A percentile compares a stretch with the other conserved stretches of the same genome.
Evolutionary conservation across 2,888 invertebrate species (phyloP).

Genomic region (Megalurothrips usitatus): DNA sequence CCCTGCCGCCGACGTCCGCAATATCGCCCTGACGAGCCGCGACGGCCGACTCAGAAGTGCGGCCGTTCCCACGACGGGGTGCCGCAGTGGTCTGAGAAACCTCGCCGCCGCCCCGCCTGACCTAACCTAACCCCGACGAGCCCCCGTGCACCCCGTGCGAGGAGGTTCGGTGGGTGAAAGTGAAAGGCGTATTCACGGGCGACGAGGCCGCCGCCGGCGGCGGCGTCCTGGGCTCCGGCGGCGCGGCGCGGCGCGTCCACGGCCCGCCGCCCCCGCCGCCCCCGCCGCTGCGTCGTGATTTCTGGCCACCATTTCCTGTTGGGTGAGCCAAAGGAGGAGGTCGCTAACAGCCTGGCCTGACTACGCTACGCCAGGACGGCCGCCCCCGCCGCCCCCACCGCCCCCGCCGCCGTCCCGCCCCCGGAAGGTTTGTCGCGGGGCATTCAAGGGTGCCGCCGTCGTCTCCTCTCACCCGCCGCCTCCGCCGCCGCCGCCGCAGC

Average conservation of each 20-base stretch:
- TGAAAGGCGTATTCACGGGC: background rate
- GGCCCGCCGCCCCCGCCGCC: background rate
- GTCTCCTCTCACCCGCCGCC: too few species aligned
- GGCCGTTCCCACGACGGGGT: too few species aligned
- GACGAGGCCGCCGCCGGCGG: background rate
- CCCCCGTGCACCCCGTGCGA: too few species aligned
- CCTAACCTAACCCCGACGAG: too few species aligned
- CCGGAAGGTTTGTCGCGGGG: too few species aligned
- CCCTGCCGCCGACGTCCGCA: background rate
- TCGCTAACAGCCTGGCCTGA: background rate
- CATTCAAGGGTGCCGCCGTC: too few species aligned
- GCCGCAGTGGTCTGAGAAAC: too few species aligned
- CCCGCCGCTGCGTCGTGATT: background rate
- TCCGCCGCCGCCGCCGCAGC: too few species aligned
- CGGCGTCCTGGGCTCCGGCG: background rate
- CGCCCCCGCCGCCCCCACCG: too few species aligned
- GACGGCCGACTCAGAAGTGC: background rate
- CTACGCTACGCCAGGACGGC: too few species aligned
- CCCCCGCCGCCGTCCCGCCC: too few species aligned
- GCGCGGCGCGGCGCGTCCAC: background rate
- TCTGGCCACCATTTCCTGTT: slow-evolving; percentile 26
- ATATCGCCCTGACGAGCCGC: background rate
- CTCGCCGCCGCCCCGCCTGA: too few species aligned
- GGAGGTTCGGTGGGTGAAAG: background rate
- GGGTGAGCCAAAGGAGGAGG: slow-evolving; percentile 16